Evolutionary conservation across 2,797 vertebrate genomes (phyloP), one percentile per base, ranked within the genome.

Genomic region (Hafferia zeledoni): DNA sequence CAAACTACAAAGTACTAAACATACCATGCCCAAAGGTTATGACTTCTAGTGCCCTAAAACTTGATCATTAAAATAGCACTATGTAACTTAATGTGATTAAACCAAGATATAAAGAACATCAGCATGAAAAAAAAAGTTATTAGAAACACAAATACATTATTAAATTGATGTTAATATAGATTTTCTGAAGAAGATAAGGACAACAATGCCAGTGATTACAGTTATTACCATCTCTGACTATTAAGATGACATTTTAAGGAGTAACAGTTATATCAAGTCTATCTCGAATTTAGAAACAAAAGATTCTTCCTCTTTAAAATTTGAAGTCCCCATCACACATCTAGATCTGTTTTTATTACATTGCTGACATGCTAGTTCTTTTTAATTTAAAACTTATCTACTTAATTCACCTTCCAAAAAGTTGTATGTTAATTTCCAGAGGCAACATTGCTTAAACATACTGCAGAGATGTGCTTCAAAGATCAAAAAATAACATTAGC

Each of bases 121-220:
- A 70, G 31, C 79, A 25, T 60, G 23, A 37, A 72, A 77, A 44
- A 72, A 44, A 79, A 53, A 39, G 69, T 17, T 14, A 91, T 81
- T 60, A 80, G 39, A 37, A 49, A 9, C 14, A 94, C 23, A 92
- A 95, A 79, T 55, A 68, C 27, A 33, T 50, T 76, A n/a, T 59
- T 75, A 83, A 71, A 72, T 39, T 89, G 19, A 74, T 60, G 15
- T 67, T 65, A 82, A 86, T 63, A 74, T 12, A 86, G 10, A 74
- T 91, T 95, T 94, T 95, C 33, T 80, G 30, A 86, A 86, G 37
- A 76, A 69, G 17, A 13, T 77, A 74, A 87, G 49, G n/a, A 63
- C 19, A 86, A 64, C 8, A 94, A 92, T 90, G 52, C 12, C 20
- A 24, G 8, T 56, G 3, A 89, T 87, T 94, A 90, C 16, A 59